Evolutionary conservation across 2,797 vertebrate genomes (phyloP).

Genomic region (Pachyuromys duprasi): DNA sequence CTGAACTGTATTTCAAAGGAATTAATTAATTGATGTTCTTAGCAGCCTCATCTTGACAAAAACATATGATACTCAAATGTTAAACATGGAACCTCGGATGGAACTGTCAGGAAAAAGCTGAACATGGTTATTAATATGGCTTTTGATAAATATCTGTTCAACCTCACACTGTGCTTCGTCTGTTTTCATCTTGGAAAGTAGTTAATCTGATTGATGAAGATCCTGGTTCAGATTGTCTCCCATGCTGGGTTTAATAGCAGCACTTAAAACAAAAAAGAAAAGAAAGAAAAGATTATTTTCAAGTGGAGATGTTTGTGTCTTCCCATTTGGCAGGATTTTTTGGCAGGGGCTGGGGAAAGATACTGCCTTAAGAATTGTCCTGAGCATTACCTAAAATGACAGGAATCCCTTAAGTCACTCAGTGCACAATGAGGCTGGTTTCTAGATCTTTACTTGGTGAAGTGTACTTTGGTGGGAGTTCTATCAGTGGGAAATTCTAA

Average conservation of each 20-base stretch:
- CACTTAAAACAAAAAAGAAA: slow-evolving; percentile 23
- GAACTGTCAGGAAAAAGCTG: slow-evolving; percentile 92
- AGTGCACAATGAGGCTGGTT: not conserved
- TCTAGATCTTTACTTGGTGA: slow-evolving; percentile 55
- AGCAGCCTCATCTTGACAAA: slow-evolving; percentile 91
- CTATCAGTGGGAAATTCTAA: slow-evolving; percentile 75
- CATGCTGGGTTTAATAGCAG: slow-evolving; percentile 91
- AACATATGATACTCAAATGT: slow-evolving; percentile 93
- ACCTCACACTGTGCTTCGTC: slow-evolving; percentile 91
- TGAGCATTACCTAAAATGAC: not conserved
- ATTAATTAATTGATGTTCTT: slow-evolving; percentile 93
- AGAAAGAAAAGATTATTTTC: slow-evolving; percentile 59
- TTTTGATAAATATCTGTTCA: slow-evolving; percentile 94
- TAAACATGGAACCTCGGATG: slow-evolving; percentile 92
- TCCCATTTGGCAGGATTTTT: slow-evolving; percentile 66
- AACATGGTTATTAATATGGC: slow-evolving; percentile 93
- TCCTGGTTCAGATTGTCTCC: slow-evolving; percentile 92
- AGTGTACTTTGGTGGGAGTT: slow-evolving; percentile 43
- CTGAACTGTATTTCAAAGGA: slow-evolving; percentile 89
- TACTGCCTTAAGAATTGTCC: not conserved
- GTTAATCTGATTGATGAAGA: slow-evolving; percentile 95
- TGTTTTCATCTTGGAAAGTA: slow-evolving; percentile 92
- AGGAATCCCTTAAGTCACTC: not conserved
- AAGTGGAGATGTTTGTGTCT: slow-evolving; percentile 63
- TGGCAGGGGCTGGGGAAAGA: not conserved